These are phyloP conservation scores for Prenolepis imparis DNA, from an alignment of 2,888 invertebrate genomes.

Conservation along the genomic window DNA sequence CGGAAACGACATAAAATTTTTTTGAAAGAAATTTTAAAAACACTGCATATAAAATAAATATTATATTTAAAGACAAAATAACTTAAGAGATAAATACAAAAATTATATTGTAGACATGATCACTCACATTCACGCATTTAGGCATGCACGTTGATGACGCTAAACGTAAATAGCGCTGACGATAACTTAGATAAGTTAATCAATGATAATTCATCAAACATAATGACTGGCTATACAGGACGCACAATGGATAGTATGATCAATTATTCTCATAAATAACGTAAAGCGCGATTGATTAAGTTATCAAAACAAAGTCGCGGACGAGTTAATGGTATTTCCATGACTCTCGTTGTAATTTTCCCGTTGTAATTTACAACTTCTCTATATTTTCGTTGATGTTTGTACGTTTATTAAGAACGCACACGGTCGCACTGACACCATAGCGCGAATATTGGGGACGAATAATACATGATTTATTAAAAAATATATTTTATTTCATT, in stretches of 20 bases:
- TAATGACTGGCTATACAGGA: not conserved
- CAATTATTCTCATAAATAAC: slow-evolving; percentile 15
- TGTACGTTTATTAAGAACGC: slow-evolving; percentile 38
- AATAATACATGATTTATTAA: not conserved
- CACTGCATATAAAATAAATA: not conserved
- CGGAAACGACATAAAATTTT: not conserved
- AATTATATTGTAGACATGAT: slow-evolving; percentile 8
- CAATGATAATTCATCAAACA: no score
- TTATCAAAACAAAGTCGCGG: slow-evolving; percentile 21
- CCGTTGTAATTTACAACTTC: slow-evolving; percentile 4
- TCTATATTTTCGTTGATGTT: slow-evolving; percentile 26
- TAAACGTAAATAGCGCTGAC: slow-evolving; percentile 18
- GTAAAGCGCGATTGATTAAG: slow-evolving; percentile 8
- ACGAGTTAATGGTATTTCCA: slow-evolving; percentile 16
- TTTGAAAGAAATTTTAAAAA: not conserved
- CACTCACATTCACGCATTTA: slow-evolving; percentile 2
- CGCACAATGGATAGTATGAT: not conserved
- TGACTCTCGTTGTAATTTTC: slow-evolving; percentile 9
- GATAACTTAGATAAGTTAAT: slow-evolving; percentile 52
- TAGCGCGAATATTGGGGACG: not conserved
- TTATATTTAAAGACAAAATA: not conserved
- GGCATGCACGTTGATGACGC: not conserved
- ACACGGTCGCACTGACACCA: not conserved
- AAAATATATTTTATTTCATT: slow-evolving; percentile 1
- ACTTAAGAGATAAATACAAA: not conserved